Evolutionary conservation across 2,797 vertebrate species (phyloP).

Genomic region (Esox lucius): DNA sequence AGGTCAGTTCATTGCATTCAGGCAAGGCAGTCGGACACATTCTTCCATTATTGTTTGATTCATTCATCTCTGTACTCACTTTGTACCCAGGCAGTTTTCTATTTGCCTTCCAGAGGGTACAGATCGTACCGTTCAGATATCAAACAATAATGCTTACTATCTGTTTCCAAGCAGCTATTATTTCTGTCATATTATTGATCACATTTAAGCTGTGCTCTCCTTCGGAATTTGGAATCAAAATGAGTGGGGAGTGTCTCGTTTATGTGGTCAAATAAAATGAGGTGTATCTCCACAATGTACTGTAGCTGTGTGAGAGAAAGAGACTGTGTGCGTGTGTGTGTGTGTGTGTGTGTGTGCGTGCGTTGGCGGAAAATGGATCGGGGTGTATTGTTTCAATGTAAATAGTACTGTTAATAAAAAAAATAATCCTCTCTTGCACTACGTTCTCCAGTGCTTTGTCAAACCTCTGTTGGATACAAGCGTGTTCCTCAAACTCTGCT

Average conservation of each 20-base stretch:
- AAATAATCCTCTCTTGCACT: slow-evolving; percentile 76
- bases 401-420: slow-evolving; percentile 77
- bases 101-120: background rate
- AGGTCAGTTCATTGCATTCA: background rate
- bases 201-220: slow-evolving; percentile 44
- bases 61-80: background rate
- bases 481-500: background rate
- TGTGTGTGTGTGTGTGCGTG: slow-evolving; percentile 70
- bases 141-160: slow-evolving; percentile 14
- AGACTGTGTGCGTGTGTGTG: slow-evolving; percentile 22
- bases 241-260: slow-evolving; percentile 53
- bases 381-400: slow-evolving; percentile 80
- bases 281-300: slow-evolving; percentile 40
- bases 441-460: slow-evolving; percentile 35
- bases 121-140: background rate
- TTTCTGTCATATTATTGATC: slow-evolving; percentile 21
- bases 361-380: slow-evolving; percentile 49
- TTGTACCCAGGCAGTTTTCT: background rate
- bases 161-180: slow-evolving; percentile 24
- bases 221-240: slow-evolving; percentile 41
- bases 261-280: slow-evolving; percentile 37
- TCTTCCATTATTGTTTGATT: background rate
- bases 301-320: slow-evolving; percentile 27
- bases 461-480: background rate
- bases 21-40: background rate